Conservation (phyloP, 92 coral and sea anemone species). For the Parazoanthus darwini region DNA sequence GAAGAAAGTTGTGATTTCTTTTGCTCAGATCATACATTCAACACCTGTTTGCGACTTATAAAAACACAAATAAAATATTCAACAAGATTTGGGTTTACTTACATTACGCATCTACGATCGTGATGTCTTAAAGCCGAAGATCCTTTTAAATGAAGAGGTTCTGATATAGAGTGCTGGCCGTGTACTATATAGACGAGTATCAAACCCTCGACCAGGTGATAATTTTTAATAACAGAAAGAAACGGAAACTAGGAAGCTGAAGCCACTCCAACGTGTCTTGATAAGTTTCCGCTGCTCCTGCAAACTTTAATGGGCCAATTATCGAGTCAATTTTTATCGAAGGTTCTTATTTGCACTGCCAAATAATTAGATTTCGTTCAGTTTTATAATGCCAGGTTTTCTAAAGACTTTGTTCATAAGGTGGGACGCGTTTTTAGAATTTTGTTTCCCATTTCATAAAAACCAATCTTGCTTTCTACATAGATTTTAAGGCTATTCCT, state of each 20-base stretch:
- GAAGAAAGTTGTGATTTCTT: neutral
- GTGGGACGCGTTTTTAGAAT: neutral
- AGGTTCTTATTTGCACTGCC: slow-evolving; percentile 4
- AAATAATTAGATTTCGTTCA: neutral
- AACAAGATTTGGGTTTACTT: neutral
- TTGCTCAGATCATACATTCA: neutral
- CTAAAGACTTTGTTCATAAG: neutral
- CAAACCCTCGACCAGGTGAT: slow-evolving; percentile 16
- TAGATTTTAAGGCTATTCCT: neutral
- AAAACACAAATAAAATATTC: neutral
- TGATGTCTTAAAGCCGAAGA: neutral
- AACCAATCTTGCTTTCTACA: neutral
- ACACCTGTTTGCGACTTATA: neutral
- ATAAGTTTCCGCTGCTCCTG: neutral
- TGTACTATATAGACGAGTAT: neutral
- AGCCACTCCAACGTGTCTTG: slow-evolving; percentile 17
- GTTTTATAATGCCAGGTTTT: neutral
- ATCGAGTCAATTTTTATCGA: neutral
- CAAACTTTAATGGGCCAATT: slow-evolving; percentile 14
- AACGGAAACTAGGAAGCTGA: slow-evolving; percentile 2
- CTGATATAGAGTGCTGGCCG: neutral
- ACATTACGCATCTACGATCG: neutral
- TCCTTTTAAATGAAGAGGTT: slow-evolving; percentile 11
- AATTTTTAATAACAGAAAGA: slow-evolving; percentile 9
- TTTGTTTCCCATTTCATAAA: neutral